Percentiles rank a stretch among this genome's conserved stretches.
Evolutionary conservation across 1,140 invertebrate genomes (phyloP).

Genomic region (Meloidogyne floridensis): DNA sequence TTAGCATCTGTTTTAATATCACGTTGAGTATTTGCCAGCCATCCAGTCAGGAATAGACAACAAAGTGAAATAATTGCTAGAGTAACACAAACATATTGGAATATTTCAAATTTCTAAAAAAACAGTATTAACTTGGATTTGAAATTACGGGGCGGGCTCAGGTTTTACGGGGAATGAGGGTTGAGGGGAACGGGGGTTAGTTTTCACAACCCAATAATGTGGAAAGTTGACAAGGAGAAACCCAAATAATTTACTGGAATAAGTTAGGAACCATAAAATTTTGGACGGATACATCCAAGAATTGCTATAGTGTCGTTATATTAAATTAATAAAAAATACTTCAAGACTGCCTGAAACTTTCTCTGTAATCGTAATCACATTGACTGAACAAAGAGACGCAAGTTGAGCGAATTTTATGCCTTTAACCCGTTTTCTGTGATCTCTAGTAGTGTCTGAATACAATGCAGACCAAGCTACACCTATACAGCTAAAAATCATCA

Average conservation of each 20-base stretch:
- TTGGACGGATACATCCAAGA: neutral
- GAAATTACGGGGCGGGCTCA: no score
- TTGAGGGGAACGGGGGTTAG: no score
- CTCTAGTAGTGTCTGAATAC: constrained; percentile 67
- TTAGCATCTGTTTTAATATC: constrained; percentile 23
- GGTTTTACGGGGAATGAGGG: no score
- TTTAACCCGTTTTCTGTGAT: constrained; percentile 61
- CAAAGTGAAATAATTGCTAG: constrained; percentile 57
- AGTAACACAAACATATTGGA: constrained; percentile 58
- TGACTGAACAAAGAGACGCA: constrained; percentile 56
- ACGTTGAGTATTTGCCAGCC: constrained; percentile 30
- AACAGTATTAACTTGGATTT: neutral
- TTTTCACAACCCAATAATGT: no score
- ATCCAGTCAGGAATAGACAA: constrained; percentile 50
- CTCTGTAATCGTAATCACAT: constrained; percentile 46
- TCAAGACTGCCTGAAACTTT: constrained; percentile 64
- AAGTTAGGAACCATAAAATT: no score
- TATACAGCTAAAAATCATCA: constrained; percentile 55
- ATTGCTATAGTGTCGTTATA: no score
- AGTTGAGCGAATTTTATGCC: constrained; percentile 65
- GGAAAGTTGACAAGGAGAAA: no score
- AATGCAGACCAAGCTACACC: constrained; percentile 67
- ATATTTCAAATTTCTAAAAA: constrained; percentile 60
- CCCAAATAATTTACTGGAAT: no score
- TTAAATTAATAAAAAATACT: constrained; percentile 36